Evolutionary conservation across 2,113 vertebrate species (phyloP).

Genomic region (Oncorhynchus clarkii): DNA sequence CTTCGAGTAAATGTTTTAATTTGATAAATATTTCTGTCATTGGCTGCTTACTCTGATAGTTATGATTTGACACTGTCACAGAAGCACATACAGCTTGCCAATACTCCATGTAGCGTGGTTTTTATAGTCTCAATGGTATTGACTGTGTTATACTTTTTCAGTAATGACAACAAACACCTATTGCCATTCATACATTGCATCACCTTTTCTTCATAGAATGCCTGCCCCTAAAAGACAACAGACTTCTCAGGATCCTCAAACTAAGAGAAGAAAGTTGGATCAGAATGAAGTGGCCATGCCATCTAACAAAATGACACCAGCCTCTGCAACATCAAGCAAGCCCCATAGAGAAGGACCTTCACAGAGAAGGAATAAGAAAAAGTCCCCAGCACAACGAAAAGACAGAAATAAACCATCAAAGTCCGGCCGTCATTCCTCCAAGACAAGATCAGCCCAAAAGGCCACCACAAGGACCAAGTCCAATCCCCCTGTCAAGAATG

Average conservation of each 20-base stretch:
- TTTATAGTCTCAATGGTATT: not conserved
- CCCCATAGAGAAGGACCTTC: conserved; percentile 47
- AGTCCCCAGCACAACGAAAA: conserved; percentile 34
- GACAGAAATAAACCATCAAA: conserved; percentile 49
- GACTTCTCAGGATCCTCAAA: conserved; percentile 56
- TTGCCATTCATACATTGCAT: not conserved
- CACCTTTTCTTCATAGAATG: conserved; percentile 65
- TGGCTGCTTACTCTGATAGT: not conserved
- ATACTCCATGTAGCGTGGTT: too few relatives aligned
- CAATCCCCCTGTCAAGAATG: conserved; percentile 59
- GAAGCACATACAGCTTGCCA: too few relatives aligned
- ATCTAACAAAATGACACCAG: conserved; percentile 51
- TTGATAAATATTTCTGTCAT: too few relatives aligned
- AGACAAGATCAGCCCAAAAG: conserved; percentile 48
- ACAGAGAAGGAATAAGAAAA: conserved; percentile 64
- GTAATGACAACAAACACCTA: not conserved
- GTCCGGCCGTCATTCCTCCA: conserved; percentile 35
- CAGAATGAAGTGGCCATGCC: conserved; percentile 44
- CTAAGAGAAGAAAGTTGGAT: conserved; percentile 68
- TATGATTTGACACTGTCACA: too few relatives aligned
- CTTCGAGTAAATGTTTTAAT: too few relatives aligned
- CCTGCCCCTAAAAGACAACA: conserved; percentile 71
- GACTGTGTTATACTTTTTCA: not conserved
- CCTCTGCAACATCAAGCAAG: conserved; percentile 38
- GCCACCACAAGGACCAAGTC: conserved; percentile 42